Evolutionary conservation across 2,888 invertebrate genomes (phyloP).

Genomic region (Coelogynopora nodosa): DNA sequence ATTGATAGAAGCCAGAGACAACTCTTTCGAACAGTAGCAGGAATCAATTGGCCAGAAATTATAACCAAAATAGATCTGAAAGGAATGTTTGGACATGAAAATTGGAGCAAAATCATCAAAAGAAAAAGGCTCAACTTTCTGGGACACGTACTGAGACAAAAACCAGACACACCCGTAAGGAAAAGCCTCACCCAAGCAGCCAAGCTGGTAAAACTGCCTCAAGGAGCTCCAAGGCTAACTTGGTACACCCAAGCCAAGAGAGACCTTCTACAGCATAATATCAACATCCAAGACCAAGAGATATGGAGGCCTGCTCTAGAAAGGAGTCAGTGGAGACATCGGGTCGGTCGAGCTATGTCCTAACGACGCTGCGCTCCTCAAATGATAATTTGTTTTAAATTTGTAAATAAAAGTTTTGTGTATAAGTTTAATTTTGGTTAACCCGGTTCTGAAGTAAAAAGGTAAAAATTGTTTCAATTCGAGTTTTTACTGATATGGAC

Average conservation of each 20-base stretch:
- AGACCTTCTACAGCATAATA: neutral
- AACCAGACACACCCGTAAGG: neutral
- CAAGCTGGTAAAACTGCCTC: neutral
- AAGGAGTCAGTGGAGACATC: neutral
- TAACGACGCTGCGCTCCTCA: too few relatives aligned
- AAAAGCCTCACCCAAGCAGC: neutral
- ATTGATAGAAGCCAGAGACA: neutral
- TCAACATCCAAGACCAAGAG: neutral
- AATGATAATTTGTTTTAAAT: too few relatives aligned
- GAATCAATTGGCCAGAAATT: neutral
- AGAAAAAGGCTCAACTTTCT: neutral
- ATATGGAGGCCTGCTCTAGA: neutral
- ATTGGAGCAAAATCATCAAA: constrained; percentile 12
- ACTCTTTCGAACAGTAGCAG: neutral
- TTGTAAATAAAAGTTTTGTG: too few relatives aligned
- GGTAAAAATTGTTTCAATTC: too few relatives aligned
- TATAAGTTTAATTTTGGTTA: too few relatives aligned
- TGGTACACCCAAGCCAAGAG: neutral
- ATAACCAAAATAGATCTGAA: neutral
- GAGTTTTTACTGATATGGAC: too few relatives aligned
- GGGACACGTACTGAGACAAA: neutral
- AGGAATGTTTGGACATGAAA: neutral
- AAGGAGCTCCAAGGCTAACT: neutral
- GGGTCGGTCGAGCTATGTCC: neutral
- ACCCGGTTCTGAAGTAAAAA: too few relatives aligned